Base-by-base conservation (phyloP, 2,113 vertebrate genomes). In the Pteropus alecto region DNA sequence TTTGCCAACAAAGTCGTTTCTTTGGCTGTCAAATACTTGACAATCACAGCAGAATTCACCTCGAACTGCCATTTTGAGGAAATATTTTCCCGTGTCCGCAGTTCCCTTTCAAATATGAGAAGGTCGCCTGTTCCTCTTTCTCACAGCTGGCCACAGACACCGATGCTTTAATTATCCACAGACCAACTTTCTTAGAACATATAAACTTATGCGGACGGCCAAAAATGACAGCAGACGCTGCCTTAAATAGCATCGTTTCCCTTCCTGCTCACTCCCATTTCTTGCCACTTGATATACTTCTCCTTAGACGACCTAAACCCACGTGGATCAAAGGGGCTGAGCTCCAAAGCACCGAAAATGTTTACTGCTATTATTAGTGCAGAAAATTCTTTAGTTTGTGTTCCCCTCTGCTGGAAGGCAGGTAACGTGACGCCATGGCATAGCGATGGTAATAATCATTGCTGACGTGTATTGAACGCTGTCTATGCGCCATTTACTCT, bases 91-190 rank as follows among this genome's bases (percentile, higher is more conserved):
- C 38, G 4, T 82, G 51, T 71, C 33, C 19, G n/a, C 0, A 92
- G 74, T 96, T 97, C 70, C 93, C 56, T 85, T 89, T 95, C 67
- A 87, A 77, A 87, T 77, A 46, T 94, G 89, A 67, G 95, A 97
- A 95, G 68, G 63, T 1, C 1, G 6, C 8, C 43, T 92, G 51
- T 97, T 95, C 83, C 95, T 65, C 60, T 63, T 97, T 97, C 96
- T 60, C 95, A 97, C 46, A 74, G 58, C 6, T 24, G 30, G 11
- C 4, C 67, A 67, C 35, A 90, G 28, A 78, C 2, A 15, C 26
- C 15, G 9, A 41, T 26, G 4, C 15, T 33, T 79, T 28, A 38
- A 0, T 15, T 41, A 63, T 33, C 67, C 56, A 54, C 7, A 28
- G 18, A 26, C 9, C 41, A 22, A 24, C 7, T 26, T 58, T 77